A percentile compares a stretch with the other conserved stretches of the same genome.
These are phyloP conservation scores for Xanthia icteritia DNA, from an alignment of 2,888 invertebrate genomes.

Conservation along the genomic window DNA sequence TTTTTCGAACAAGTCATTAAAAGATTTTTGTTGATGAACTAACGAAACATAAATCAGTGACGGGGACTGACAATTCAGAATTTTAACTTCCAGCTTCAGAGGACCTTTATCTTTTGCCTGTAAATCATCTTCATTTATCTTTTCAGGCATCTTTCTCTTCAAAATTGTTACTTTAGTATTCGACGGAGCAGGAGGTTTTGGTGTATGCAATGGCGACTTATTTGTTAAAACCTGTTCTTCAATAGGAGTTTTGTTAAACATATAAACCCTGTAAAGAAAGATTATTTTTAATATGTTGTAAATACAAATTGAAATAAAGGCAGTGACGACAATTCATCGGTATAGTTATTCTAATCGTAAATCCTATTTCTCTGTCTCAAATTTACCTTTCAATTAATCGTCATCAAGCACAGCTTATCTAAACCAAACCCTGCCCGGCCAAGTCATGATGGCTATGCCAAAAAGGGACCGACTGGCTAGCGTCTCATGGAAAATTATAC, in stretches of 20 bases:
- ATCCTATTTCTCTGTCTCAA: not conserved
- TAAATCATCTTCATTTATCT: constrained; percentile 72
- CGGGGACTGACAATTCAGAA: constrained; percentile 89
- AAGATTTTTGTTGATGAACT: constrained; percentile 83
- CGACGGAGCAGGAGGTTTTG: constrained; percentile 61
- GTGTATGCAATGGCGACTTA: constrained; percentile 72
- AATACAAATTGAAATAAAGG: not conserved
- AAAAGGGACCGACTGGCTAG: too few species aligned
- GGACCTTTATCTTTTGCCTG: constrained; percentile 87
- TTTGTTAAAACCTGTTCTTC: constrained; percentile 77
- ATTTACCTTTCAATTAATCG: not conserved
- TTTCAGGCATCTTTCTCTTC: constrained; percentile 63
- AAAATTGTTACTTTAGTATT: constrained; percentile 70
- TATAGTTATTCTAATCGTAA: not conserved
- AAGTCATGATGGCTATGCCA: not conserved
- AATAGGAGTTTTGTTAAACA: constrained; percentile 75
- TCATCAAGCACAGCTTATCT: not conserved
- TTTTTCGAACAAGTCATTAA: constrained; percentile 85
- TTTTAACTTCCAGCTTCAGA: constrained; percentile 85
- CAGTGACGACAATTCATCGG: not conserved
- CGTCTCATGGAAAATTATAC: not conserved
- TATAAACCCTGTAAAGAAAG: constrained; percentile 76
- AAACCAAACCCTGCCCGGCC: not conserved
- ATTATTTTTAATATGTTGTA: not conserved
- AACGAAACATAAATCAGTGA: constrained; percentile 91